phyloP scores from a whole-genome alignment of 2,888 invertebrate species.

The Ectobius pallidus region DNA sequence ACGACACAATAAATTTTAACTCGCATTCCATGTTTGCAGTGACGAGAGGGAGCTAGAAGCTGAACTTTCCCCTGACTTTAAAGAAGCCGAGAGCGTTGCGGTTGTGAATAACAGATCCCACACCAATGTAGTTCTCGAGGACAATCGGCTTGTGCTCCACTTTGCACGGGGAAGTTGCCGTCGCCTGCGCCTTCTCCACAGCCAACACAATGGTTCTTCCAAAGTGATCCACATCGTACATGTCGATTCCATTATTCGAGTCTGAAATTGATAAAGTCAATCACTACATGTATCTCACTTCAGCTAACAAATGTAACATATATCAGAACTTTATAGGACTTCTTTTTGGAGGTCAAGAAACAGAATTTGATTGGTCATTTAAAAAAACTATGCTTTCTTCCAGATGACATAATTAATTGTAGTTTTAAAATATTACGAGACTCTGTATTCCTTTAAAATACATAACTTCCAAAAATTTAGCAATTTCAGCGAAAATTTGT shows the following conservation, averaged over 20 bases:
- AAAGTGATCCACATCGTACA: conserved; percentile 68
- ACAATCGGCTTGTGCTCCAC: conserved; percentile 72
- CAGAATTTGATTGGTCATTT: too few species aligned
- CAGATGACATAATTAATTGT: too few species aligned
- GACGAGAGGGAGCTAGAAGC: conserved; percentile 73
- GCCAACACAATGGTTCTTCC: conserved; percentile 62
- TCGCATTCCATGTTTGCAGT: too few species aligned
- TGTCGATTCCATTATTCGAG: conserved; percentile 37
- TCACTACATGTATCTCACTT: too few species aligned
- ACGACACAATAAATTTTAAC: too few species aligned
- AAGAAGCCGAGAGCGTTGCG: conserved; percentile 84
- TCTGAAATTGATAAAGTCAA: neutral
- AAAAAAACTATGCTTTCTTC: neutral
- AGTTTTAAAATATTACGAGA: too few species aligned
- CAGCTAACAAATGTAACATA: too few species aligned
- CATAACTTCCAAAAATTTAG: too few species aligned
- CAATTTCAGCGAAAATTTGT: too few species aligned
- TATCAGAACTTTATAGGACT: too few species aligned
- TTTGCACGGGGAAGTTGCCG: conserved; percentile 56
- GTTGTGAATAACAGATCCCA: conserved; percentile 81
- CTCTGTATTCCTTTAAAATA: too few species aligned
- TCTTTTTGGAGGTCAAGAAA: too few species aligned
- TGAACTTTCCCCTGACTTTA: conserved; percentile 84
- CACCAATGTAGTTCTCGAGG: conserved; percentile 79
- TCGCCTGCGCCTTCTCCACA: conserved; percentile 56